phyloP scores from a whole-genome alignment of 2,113 vertebrate genomes.

The Cyanoderma ruficeps region DNA sequence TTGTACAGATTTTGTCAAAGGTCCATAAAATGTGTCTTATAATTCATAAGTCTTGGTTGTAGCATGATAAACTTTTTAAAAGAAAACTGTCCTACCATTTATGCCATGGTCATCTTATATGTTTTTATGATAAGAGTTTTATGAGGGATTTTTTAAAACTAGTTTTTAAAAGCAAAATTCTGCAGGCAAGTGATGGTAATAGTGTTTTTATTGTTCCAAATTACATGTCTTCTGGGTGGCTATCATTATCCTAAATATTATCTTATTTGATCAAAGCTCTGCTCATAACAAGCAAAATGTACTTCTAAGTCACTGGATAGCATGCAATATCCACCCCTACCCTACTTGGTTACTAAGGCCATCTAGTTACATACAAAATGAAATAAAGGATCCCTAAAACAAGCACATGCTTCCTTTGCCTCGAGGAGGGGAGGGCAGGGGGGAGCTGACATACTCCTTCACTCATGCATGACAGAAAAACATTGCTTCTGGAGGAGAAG shows the following conservation, averaged over 20 bases:
- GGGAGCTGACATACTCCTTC: conserved; percentile 16
- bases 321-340: conserved; percentile 54
- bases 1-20: conserved; percentile 4
- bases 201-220: conserved; percentile 54
- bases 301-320: conserved; percentile 36
- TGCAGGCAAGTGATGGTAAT: not conserved
- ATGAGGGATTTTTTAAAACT: not conserved
- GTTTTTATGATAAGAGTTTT: conserved; percentile 28
- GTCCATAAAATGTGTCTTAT: not conserved
- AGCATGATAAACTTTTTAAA: conserved; percentile 29
- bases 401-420: conserved; percentile 54
- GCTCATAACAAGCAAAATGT: conserved; percentile 20
- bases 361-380: not conserved
- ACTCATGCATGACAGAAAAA: conserved; percentile 30
- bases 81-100: conserved; percentile 46
- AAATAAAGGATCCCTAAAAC: conserved; percentile 39
- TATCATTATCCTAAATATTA: conserved; percentile 19
- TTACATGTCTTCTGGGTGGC: conserved; percentile 31
- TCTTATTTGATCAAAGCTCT: conserved; percentile 2
- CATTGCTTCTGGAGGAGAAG: conserved; percentile 7
- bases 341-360: conserved; percentile 17
- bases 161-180: conserved; percentile 26
- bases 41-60: not conserved
- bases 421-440: not conserved
- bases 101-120: conserved; percentile 56